Conservation (phyloP, 1,140 invertebrate genomes). For the Zaprionus lachaisei region DNA sequence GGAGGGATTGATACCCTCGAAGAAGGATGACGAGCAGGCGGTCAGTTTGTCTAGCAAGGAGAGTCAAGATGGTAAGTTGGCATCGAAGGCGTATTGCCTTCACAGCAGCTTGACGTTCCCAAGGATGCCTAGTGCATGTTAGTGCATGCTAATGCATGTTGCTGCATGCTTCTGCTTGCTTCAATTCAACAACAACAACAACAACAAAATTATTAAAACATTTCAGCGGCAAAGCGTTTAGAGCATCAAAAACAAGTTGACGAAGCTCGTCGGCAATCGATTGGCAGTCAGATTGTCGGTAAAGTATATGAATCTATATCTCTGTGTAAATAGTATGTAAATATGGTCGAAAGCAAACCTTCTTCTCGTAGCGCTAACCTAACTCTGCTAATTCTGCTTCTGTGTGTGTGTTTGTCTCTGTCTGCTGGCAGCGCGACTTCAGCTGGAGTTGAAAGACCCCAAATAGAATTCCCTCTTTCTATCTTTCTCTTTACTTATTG, state of each 20-base stretch:
- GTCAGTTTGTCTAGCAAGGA: slow-evolving; percentile 84
- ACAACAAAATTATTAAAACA: slow-evolving; percentile 67
- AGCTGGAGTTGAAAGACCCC: slow-evolving; percentile 14
- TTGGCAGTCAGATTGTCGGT: slow-evolving; percentile 80
- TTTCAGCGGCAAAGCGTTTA: slow-evolving; percentile 72
- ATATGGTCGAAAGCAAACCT: slow-evolving; percentile 14
- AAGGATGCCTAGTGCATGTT: background rate
- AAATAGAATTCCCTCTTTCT: background rate
- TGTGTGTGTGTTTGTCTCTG: slow-evolving; percentile 52
- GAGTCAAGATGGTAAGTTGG: slow-evolving; percentile 78
- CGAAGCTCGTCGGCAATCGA: slow-evolving; percentile 76
- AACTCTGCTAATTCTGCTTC: slow-evolving; percentile 51
- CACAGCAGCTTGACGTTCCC: background rate
- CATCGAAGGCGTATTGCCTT: background rate
- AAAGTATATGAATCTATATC: slow-evolving; percentile 62
- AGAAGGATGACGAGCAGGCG: slow-evolving; percentile 86
- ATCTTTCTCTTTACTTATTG: slow-evolving; percentile 22
- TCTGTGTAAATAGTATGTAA: background rate
- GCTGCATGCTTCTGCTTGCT: background rate
- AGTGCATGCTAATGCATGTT: slow-evolving; percentile 85
- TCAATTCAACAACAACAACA: slow-evolving; percentile 67
- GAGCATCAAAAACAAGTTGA: slow-evolving; percentile 74
- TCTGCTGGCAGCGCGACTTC: slow-evolving; percentile 25
- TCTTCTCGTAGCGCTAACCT: slow-evolving; percentile 58
- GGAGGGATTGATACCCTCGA: slow-evolving; percentile 93